A percentile compares a stretch with the other conserved stretches of the same genome.
Evolutionary conservation across 37 sponge, comb jelly and placozoan genomes (phyloP).

Genomic region (Agelas oroides): DNA sequence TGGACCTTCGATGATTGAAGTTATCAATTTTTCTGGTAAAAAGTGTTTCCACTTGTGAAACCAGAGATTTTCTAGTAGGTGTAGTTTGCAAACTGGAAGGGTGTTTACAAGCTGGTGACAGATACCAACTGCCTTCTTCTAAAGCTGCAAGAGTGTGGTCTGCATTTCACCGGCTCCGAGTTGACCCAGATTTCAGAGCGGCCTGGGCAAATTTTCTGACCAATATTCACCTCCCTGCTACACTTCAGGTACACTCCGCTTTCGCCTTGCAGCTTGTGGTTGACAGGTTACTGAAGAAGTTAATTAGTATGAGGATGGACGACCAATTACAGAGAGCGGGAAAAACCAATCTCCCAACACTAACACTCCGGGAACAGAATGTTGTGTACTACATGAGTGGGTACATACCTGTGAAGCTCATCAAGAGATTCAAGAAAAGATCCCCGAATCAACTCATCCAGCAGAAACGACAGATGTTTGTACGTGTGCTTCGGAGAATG

Average conservation of each 20-base stretch:
- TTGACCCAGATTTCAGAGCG: not conserved
- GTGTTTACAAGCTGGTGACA: constrained; percentile 23
- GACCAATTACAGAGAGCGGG: too few species aligned
- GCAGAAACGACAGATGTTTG: not conserved
- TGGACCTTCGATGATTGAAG: too few species aligned
- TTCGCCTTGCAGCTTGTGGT: not conserved
- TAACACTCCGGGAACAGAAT: not conserved
- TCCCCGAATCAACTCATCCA: not conserved
- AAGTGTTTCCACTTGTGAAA: too few species aligned
- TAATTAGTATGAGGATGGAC: too few species aligned
- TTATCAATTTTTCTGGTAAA: too few species aligned
- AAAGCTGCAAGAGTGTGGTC: constrained; percentile 17
- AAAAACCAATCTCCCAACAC: too few species aligned
- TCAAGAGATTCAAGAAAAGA: constrained; percentile 1
- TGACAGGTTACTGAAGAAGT: not conserved
- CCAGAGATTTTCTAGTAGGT: not conserved
- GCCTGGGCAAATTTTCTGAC: too few species aligned
- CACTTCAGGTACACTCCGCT: not conserved
- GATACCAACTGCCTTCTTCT: too few species aligned
- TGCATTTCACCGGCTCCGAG: constrained; percentile 8
- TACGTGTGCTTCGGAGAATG: not conserved
- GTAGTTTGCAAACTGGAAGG: too few species aligned
- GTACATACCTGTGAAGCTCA: constrained; percentile 3
- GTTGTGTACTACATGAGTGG: constrained; percentile 16
- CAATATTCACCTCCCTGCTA: not conserved